Evolutionary conservation across 2,113 vertebrate species (phyloP).

Genomic region (Corythoichthys haematopterus): DNA sequence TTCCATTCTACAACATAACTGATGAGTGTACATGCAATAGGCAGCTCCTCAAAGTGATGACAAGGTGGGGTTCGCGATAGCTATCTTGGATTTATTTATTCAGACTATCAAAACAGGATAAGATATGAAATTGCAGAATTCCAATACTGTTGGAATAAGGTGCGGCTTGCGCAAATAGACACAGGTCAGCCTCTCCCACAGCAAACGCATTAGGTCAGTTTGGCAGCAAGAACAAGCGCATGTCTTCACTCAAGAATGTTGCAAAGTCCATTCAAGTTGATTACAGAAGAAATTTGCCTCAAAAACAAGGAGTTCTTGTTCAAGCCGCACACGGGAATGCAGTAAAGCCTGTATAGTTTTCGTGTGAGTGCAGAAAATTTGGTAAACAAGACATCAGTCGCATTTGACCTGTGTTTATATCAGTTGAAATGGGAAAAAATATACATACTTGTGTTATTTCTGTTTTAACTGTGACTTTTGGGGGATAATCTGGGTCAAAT

Average conservation of each 20-base stretch:
- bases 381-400: background rate
- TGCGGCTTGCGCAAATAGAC: background rate
- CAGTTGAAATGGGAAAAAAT: background rate
- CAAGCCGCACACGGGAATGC: background rate
- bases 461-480: too few relatives aligned
- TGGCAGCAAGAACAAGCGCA: background rate
- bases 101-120: background rate
- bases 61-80: background rate
- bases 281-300: background rate
- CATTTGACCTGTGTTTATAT: too few relatives aligned
- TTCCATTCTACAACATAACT: background rate
- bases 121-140: background rate
- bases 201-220: background rate
- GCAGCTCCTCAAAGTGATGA: background rate
- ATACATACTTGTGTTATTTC: background rate
- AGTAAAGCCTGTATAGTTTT: conserved; percentile 30
- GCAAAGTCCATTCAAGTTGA: background rate
- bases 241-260: background rate
- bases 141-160: background rate
- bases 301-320: background rate
- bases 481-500: too few relatives aligned
- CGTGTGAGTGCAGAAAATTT: conserved; percentile 61
- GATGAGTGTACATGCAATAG: background rate
- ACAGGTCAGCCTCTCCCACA: background rate
- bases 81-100: background rate